Evolutionary conservation across 2,888 invertebrate genomes (phyloP), one percentile per base, ranked within the genome.

Genomic region (Autographa gamma): DNA sequence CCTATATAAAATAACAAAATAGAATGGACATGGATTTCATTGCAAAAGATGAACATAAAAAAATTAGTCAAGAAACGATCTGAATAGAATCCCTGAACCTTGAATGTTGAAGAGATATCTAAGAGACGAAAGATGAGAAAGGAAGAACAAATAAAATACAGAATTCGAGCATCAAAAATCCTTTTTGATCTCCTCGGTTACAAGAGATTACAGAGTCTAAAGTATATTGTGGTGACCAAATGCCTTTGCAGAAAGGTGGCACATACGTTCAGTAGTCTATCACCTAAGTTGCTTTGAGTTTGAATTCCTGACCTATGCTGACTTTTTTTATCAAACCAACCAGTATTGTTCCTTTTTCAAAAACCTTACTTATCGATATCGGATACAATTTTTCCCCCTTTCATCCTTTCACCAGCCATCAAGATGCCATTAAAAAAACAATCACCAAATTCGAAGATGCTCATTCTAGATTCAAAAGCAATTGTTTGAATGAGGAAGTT

Each of bases 401-500:
- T 19, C 25, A 11, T 13, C 25, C 2, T 25, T 5, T 25, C 19
- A 56, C 54, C 13, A 14, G 25, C 25, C 25, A 25, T 11, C 25
- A 25, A n/a, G 14, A 43, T n/a, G 48, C 48, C 48, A 25, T 56
- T 25, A 56, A 56, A 56, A 56, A 56, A 56, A 0, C 11, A 56
- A 56, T 56, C 13, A 25, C 25, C 34, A 58, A 43, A 43, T 19
- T 19, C 56, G 8, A 52, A 58, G 73, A n/a, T 59, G 61, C 66
- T 41, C 60, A 67, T 73, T 63, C 59, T n/a, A 48, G 64, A 61
- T 41, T 59, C 54, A 43, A 60, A 79, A 71, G 54, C 66, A 67
- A 62, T 71, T 48, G 32, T 32, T 48, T 32, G 58, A 62, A 73
- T 63, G 60, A 82, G 80, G 80, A 80, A 82, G 70, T 77, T 63